phyloP scores from a whole-genome alignment of 2,797 vertebrate species.

The Phylloscopus collybita region DNA sequence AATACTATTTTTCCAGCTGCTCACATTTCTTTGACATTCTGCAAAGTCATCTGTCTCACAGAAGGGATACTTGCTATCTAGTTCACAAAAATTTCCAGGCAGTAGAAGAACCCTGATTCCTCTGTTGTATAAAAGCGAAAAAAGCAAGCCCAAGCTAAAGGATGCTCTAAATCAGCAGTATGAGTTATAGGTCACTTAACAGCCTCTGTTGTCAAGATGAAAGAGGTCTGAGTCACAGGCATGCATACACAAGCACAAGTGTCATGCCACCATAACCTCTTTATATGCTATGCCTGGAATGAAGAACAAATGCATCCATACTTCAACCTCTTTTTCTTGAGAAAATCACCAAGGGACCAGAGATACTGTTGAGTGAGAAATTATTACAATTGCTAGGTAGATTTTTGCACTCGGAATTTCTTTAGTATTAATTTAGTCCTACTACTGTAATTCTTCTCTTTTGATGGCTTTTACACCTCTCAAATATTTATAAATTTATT shows the following conservation, averaged over 20 bases:
- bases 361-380: background rate
- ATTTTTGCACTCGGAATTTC: background rate
- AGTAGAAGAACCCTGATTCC: background rate
- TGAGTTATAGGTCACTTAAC: constrained; percentile 41
- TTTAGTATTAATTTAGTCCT: background rate
- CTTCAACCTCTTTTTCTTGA: background rate
- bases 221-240: constrained; percentile 1
- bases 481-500: constrained; percentile 31
- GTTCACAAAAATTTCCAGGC: background rate
- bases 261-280: constrained; percentile 6
- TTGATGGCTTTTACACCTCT: constrained; percentile 7
- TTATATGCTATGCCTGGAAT: background rate
- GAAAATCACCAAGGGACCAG: background rate
- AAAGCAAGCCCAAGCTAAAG: background rate
- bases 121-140: background rate
- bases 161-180: constrained; percentile 24
- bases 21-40: background rate
- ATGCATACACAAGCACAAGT: background rate
- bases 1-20: background rate
- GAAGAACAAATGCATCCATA: constrained; percentile 5
- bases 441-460: background rate
- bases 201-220: constrained; percentile 28
- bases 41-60: background rate
- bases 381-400: background rate
- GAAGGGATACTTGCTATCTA: background rate